A percentile compares a stretch with the other conserved stretches of the same genome.
Evolutionary conservation across 2,888 invertebrate genomes (phyloP).

Genomic region (Parnassius smintheus): DNA sequence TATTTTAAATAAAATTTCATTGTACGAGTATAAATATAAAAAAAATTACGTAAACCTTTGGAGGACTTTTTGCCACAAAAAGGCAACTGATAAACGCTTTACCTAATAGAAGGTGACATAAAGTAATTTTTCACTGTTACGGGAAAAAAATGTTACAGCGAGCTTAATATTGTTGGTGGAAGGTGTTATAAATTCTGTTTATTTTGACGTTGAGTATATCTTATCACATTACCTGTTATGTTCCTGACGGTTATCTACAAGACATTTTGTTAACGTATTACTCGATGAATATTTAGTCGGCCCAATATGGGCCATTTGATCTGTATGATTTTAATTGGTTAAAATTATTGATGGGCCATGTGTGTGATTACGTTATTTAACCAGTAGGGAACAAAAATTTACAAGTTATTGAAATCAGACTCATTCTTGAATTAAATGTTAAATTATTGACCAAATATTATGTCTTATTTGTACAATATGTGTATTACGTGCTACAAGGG

Average conservation of each 20-base stretch:
- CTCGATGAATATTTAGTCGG: no score
- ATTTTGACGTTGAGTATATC: slow-evolving; percentile 28
- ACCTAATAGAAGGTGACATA: slow-evolving; percentile 28
- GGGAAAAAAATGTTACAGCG: slow-evolving; percentile 27
- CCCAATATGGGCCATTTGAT: no score
- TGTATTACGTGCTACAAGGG: no score
- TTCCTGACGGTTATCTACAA: slow-evolving; percentile 25
- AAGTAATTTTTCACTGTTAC: slow-evolving; percentile 26
- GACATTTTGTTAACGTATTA: background rate
- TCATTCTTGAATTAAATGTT: no score
- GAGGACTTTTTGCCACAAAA: slow-evolving; percentile 26
- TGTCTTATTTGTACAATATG: no score
- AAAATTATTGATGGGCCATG: no score
- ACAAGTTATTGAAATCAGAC: no score
- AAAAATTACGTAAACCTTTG: slow-evolving; percentile 25
- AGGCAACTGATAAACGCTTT: slow-evolving; percentile 28
- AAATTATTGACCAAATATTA: no score
- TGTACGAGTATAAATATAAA: slow-evolving; percentile 14
- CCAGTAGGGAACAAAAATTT: no score
- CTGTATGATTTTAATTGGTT: no score
- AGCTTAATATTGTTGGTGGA: slow-evolving; percentile 28
- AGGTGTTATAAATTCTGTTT: slow-evolving; percentile 28
- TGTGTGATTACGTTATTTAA: no score
- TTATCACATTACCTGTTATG: slow-evolving; percentile 27
- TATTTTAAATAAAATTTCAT: slow-evolving; percentile 8